Evolutionary conservation across 2,888 invertebrate genomes (phyloP).

Genomic region (Dicycla oo): DNA sequence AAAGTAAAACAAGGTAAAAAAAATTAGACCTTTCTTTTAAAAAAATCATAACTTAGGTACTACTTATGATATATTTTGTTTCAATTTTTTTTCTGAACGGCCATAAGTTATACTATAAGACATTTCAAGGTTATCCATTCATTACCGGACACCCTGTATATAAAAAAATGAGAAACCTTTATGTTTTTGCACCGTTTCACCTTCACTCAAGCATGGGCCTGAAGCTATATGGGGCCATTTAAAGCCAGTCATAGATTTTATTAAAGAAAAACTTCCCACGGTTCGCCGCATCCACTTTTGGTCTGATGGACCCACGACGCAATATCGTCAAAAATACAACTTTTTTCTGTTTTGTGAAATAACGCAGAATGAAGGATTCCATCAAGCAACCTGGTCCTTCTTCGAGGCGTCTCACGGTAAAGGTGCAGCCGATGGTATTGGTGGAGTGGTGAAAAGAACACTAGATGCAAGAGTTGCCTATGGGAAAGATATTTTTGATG

Average conservation of each 20-base stretch:
- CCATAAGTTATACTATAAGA: no score
- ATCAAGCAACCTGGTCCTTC: slow-evolving; percentile 26
- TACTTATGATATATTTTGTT: no score
- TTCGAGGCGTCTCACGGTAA: slow-evolving; percentile 28
- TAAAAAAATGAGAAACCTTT: slow-evolving; percentile 20
- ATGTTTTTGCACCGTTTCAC: slow-evolving; percentile 39
- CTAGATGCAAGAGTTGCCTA: slow-evolving; percentile 19
- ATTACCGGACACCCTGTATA: no score
- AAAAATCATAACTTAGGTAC: no score
- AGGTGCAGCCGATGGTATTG: slow-evolving; percentile 31
- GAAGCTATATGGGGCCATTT: slow-evolving; percentile 37
- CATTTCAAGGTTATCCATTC: no score
- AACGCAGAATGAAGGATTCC: slow-evolving; percentile 15
- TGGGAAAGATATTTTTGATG: slow-evolving; percentile 16
- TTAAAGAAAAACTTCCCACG: slow-evolving; percentile 19
- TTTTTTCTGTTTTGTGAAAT: slow-evolving; percentile 33
- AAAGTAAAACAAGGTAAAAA: no score
- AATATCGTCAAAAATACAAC: slow-evolving; percentile 49
- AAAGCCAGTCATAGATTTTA: slow-evolving; percentile 25
- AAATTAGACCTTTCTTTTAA: no score
- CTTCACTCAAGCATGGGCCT: slow-evolving; percentile 26
- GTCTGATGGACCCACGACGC: slow-evolving; percentile 44
- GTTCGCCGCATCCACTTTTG: slow-evolving; percentile 19
- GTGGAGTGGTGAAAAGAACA: slow-evolving; percentile 19
- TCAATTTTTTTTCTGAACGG: no score